These are phyloP conservation scores for Leucophora obtusa DNA, from an alignment of 2,888 invertebrate genomes.

Conservation along the genomic window DNA sequence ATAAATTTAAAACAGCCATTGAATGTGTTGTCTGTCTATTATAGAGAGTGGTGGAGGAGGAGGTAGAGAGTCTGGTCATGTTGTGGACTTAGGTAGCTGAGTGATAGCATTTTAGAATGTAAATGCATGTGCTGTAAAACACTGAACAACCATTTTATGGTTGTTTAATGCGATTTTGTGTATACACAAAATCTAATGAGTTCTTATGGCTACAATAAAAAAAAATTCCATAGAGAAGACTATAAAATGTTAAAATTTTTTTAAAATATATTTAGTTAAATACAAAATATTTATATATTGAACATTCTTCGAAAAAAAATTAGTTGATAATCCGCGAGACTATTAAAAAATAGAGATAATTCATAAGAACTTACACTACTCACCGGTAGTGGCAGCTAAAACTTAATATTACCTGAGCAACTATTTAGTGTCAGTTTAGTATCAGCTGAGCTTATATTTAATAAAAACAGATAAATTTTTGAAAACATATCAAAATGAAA, in stretches of 20 bases:
- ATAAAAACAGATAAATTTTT: too few relatives aligned
- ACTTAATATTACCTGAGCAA: too few relatives aligned
- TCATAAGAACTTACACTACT: too few relatives aligned
- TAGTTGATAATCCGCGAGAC: neutral
- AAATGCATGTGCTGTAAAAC: conserved; percentile 25
- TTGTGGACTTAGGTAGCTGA: neutral
- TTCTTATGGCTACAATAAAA: conserved; percentile 17
- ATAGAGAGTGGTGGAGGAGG: too few relatives aligned
- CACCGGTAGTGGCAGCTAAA: too few relatives aligned
- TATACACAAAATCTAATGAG: conserved; percentile 51
- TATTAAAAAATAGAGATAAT: too few relatives aligned
- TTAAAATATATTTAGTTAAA: neutral
- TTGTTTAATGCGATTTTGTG: conserved; percentile 47
- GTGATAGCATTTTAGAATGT: neutral
- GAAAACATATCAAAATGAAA: too few relatives aligned
- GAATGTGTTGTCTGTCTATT: neutral
- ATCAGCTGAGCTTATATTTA: too few relatives aligned
- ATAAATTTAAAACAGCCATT: conserved; percentile 35
- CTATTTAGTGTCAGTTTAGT: too few relatives aligned
- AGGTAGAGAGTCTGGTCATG: too few relatives aligned
- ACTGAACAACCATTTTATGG: conserved; percentile 27
- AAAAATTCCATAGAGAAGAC: neutral
- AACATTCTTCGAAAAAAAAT: neutral
- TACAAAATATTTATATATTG: neutral
- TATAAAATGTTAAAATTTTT: neutral